Evolutionary conservation across 2,888 invertebrate genomes (phyloP), one percentile per base, ranked within the genome.

Genomic region (Diogma glabrata): DNA sequence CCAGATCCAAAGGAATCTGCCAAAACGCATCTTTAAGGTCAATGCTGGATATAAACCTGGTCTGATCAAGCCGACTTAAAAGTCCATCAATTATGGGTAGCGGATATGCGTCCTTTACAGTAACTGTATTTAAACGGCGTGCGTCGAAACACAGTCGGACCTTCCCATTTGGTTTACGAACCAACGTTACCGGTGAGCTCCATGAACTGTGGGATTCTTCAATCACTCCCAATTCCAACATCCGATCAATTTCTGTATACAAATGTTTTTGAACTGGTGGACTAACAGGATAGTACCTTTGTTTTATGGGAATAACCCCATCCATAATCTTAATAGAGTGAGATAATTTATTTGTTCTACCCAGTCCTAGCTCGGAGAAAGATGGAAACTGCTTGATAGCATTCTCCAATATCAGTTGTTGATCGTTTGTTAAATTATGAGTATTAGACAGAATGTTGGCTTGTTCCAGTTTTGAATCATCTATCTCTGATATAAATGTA

Each of bases 151-250:
- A 62, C 3, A 63, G 56, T 0, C 62, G 52, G 19, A 57, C 56
- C n/a, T 56, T 58, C 0, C 58, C 59, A 14, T 33, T 33, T 4
- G 57, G 54, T 47, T 62, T 63, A 5, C 52, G 49, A 0, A 62
- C 58, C 28, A 63, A 56, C 0, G 60, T 57, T 6, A 62, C 57
- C 2, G 61, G 61, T 3, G 60, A 61, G 9, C 59, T 58, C 63
- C 63, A 63, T 3, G 57, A 52, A 20, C 61, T 63, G 16, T n/a
- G n/a, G n/a, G n/a, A n/a, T n/a, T 55, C 57, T 28, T 64, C 63
- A 2, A 66, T 58, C 0, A 65, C 57, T 3, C 57, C 60, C 2
- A 57, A 45, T 5, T 24, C 49, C 3, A 65, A n/a, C n/a, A n/a
- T n/a, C n/a, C n/a, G n/a, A n/a, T n/a, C n/a, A n/a, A n/a, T n/a